Evolutionary conservation across 2,888 invertebrate species (phyloP), one percentile per base, ranked within the genome.

Genomic region (Pterostichus madidus): DNA sequence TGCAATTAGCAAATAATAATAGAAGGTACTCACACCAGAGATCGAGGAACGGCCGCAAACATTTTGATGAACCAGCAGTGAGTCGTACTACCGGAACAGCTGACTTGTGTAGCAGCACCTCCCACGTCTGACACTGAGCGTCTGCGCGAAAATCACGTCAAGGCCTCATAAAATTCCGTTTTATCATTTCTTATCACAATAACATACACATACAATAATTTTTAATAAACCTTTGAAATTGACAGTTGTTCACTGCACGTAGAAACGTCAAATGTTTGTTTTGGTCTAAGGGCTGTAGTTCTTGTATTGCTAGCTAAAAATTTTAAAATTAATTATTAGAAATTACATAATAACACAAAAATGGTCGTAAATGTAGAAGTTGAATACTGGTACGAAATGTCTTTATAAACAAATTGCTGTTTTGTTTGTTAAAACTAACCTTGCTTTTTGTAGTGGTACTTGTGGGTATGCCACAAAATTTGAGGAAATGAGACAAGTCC

Each of bases 11-110:
- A 71, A 73, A 56, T 31, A 81, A 49, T 81, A 84, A 79, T 83
- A 11, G 78, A 59, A 80, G 84, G 83, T 87, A 89, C 89, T 89
- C 85, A 89, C 89, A 88, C 86, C 80, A 88, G 81, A 81, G 87
- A 87, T 85, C 87, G 87, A 77, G 89, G 88, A 85, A 88, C 85
- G 64, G 87, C 86, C 84, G 88, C 86, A 84, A 89, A 88, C 89
- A 89, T 89, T 87, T 87, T 88, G 80, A 80, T 61, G 53, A 56
- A 53, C 80, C 53, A 80, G 52, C 35, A 68, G 68, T 52, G 24
- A 61, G 10, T 49, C 15, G 39, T 32, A 73, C 75, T 75, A 75
- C 81, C 61, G 81, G 81, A 81, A 81, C 81, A 81, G 81, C 81
- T 81, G 81, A 73, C 73, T 73, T 49, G 73, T 46, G 52, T 44